Base-by-base conservation (phyloP, 2,888 invertebrate genomes). In the Rhodophaea formosa region DNA sequence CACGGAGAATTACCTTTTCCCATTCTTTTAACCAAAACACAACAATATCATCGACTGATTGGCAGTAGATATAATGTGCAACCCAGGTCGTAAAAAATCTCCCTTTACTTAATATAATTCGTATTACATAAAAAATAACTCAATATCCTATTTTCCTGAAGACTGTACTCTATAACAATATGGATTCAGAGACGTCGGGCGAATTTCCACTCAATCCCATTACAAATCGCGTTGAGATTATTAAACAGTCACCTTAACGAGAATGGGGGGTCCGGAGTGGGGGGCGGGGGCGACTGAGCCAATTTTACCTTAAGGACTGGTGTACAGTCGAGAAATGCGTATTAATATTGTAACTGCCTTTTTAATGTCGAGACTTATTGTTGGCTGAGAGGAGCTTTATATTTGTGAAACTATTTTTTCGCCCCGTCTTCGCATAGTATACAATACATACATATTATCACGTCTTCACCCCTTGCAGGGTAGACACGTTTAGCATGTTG, bases 171-270 rank as follows among this genome's bases (percentile, higher is more conserved):
- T 65, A 66, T 64, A 69, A 80, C 79, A 80, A 80, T 78, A 74
- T 72, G 69, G 70, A 66, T 67, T 70, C 67, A 59, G 65, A 65
- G 63, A 67, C 65, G 70, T 68, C 73, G 72, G 67, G 71, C 70
- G 75, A 77, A 79, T 75, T 80, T 75, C 74, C 69, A 72, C 77
- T 77, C 82, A 85, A 84, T 84, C 77, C 81, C 82, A 84, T 84
- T 82, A 83, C 67, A 76, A 76, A 79, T 81, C 82, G 80, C 83
- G 84, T 83, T 84, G 84, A 83, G 84, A 85, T 84, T 80, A 83
- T 84, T 84, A 83, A 81, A 82, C 84, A 84, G 84, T 82, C 84
- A 83, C 80, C 82, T 82, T 84, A 84, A 82, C 75, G 81, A 80
- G 83, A 78, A 81, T 69, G 72, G 68, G 64, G 67, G 68, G 57